A percentile compares a stretch with the other conserved stretches of the same genome.
These are phyloP conservation scores for Orthonychiurus folsomi DNA, from an alignment of 2,888 invertebrate genomes.

Conservation along the genomic window DNA sequence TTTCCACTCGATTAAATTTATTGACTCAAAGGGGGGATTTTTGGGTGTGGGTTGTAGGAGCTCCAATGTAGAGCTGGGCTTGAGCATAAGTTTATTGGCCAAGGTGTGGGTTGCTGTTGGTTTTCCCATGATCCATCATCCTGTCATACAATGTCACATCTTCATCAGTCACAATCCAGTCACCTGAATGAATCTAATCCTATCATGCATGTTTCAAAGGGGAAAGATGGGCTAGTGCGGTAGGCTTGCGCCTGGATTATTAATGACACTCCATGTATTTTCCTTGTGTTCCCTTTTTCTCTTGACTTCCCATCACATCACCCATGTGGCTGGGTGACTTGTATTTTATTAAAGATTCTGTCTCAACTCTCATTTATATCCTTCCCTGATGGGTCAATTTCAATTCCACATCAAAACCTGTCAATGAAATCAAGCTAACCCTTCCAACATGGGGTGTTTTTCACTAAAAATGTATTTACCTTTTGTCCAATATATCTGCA, in stretches of 20 bases:
- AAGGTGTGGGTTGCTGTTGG: neutral
- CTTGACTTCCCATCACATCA: neutral
- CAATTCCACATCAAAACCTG: too few relatives aligned
- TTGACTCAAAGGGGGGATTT: neutral
- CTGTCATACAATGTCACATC: conserved; percentile 15
- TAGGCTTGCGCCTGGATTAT: neutral
- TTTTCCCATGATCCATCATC: conserved; percentile 14
- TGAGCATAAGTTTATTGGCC: neutral
- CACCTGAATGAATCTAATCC: neutral
- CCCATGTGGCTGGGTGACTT: neutral
- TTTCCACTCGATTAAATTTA: neutral
- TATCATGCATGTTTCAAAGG: neutral
- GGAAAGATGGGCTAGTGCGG: neutral
- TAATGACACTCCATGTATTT: neutral
- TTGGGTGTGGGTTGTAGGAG: neutral
- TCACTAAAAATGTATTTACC: neutral
- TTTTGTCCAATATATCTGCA: too few relatives aligned
- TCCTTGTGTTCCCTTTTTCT: neutral
- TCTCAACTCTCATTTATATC: too few relatives aligned
- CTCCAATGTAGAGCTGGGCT: neutral
- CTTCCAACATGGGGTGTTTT: neutral
- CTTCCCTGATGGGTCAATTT: too few relatives aligned
- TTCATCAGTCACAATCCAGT: conserved; percentile 11
- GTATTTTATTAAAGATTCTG: neutral
- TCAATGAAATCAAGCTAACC: neutral